Conservation (phyloP, 2,888 invertebrate genomes). For the Cistogaster globosa region DNA sequence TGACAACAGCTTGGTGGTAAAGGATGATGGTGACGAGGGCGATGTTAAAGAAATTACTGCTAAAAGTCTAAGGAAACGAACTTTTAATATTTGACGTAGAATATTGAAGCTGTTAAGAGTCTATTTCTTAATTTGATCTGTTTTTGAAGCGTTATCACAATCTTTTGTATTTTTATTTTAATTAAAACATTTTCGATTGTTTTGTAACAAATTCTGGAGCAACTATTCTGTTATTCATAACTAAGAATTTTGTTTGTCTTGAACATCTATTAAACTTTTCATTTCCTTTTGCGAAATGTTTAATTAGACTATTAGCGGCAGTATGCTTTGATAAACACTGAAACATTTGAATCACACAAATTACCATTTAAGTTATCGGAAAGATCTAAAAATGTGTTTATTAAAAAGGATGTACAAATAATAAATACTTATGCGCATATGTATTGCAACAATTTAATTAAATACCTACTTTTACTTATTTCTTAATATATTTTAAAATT, state of each 20-base stretch:
- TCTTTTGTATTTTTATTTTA: background rate
- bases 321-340: slow-evolving; percentile 7
- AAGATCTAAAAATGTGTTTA: slow-evolving; percentile 32
- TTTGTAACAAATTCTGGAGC: background rate
- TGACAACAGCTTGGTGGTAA: slow-evolving; percentile 63
- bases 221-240: background rate
- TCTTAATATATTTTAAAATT: slow-evolving; percentile 17
- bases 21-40: slow-evolving; percentile 48
- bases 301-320: slow-evolving; percentile 31
- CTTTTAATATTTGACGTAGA: slow-evolving; percentile 50
- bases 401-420: background rate
- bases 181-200: background rate
- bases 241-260: background rate
- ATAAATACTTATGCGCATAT: background rate
- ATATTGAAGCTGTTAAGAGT: slow-evolving; percentile 55
- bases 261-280: background rate
- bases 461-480: slow-evolving; percentile 19
- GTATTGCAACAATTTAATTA: background rate
- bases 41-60: slow-evolving; percentile 50
- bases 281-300: slow-evolving; percentile 7
- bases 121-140: slow-evolving; percentile 5
- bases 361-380: slow-evolving; percentile 57
- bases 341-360: slow-evolving; percentile 39
- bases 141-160: slow-evolving; percentile 44
- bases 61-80: slow-evolving; percentile 43